These are phyloP conservation scores for Plectrocnemia conspersa DNA, from an alignment of 1,140 invertebrate genomes.

Conservation along the genomic window DNA sequence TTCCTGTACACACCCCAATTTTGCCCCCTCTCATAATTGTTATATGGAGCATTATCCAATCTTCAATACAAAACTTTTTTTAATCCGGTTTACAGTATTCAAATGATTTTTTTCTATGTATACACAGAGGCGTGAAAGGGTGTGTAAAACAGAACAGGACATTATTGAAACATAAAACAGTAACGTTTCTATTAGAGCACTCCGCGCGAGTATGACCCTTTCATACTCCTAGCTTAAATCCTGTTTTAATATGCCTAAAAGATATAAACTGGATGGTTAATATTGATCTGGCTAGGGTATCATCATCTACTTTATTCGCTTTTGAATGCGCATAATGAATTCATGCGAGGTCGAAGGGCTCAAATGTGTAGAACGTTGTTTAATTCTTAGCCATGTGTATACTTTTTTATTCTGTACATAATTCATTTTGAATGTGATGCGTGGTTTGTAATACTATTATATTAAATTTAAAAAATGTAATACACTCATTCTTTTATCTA, in stretches of 20 bases:
- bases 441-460: background rate
- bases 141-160: constrained; percentile 20
- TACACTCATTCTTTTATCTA: no score
- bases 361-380: background rate
- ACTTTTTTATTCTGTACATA: background rate
- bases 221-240: background rate
- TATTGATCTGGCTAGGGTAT: constrained; percentile 19
- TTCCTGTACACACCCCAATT: constrained; percentile 18
- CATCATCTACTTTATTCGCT: no score
- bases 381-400: constrained; percentile 1
- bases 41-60: constrained; percentile 19
- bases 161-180: constrained; percentile 19
- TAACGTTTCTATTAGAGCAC: constrained; percentile 16
- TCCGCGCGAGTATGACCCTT: background rate
- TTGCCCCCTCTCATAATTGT: constrained; percentile 8
- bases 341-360: constrained; percentile 4
- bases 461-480: no score
- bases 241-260: background rate
- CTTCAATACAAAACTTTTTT: constrained; percentile 10
- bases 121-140: constrained; percentile 17
- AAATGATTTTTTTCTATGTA: constrained; percentile 12
- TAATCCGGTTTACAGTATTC: constrained; percentile 24
- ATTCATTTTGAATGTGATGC: constrained; percentile 1
- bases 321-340: constrained; percentile 5
- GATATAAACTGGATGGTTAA: constrained; percentile 11